Evolutionary conservation across 2,113 vertebrate species (phyloP).

Genomic region (Lota lota): DNA sequence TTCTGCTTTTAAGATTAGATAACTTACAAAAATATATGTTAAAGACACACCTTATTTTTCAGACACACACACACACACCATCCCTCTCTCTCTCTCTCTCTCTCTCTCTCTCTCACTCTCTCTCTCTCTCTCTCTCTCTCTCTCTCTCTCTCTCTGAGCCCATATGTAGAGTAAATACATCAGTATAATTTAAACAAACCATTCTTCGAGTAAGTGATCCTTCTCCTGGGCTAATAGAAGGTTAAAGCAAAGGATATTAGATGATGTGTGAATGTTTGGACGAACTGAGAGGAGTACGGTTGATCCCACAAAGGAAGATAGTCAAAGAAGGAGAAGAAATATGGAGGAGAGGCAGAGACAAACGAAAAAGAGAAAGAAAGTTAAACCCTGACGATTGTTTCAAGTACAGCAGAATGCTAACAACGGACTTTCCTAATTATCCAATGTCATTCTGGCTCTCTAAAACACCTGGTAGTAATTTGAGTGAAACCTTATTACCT

Average conservation of each 20-base stretch:
- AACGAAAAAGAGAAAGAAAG: background rate
- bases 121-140: background rate
- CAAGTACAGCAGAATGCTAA: background rate
- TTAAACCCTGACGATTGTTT: background rate
- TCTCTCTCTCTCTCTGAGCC: background rate
- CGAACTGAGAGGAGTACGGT: no score
- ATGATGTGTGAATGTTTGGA: background rate
- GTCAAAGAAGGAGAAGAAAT: background rate
- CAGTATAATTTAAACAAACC: background rate
- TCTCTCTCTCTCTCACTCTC: conserved; percentile 4
- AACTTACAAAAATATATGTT: no score
- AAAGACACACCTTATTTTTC: no score
- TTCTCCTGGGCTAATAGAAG: background rate
- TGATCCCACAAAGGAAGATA: background rate
- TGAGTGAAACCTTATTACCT: background rate
- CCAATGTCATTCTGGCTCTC: background rate
- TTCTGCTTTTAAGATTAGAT: no score
- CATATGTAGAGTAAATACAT: background rate
- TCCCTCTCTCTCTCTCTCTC: background rate
- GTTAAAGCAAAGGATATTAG: background rate
- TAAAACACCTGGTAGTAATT: background rate
- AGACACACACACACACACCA: background rate
- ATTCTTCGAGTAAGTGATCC: background rate
- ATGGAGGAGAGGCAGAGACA: background rate
- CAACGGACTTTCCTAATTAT: background rate